Conservation (phyloP, 2,888 invertebrate species). For the Gandaritis pyraliata region DNA sequence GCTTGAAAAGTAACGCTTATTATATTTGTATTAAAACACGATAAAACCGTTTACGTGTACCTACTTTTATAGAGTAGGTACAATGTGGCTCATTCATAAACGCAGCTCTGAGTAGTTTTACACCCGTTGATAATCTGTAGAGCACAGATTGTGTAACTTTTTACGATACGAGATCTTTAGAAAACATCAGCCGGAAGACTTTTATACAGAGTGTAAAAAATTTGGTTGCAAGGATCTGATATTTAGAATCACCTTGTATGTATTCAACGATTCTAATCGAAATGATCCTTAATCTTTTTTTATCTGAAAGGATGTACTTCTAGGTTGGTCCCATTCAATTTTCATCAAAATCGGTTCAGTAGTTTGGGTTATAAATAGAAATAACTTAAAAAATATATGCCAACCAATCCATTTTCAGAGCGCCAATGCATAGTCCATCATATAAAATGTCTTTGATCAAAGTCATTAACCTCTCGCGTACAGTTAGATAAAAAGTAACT, state of each 20-base stretch:
- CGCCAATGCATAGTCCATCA: too few relatives aligned
- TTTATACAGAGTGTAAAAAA: neutral
- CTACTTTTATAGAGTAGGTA: neutral
- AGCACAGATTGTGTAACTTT: neutral
- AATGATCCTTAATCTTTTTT: too few relatives aligned
- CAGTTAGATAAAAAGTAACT: slow-evolving; percentile 4
- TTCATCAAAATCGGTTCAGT: too few relatives aligned
- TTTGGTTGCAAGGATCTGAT: neutral
- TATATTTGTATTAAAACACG: slow-evolving; percentile 23
- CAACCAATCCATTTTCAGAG: too few relatives aligned
- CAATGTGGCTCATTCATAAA: slow-evolving; percentile 21
- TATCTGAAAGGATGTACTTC: too few relatives aligned
- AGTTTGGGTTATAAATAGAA: too few relatives aligned
- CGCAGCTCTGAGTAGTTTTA: slow-evolving; percentile 14
- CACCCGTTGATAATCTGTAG: slow-evolving; percentile 21
- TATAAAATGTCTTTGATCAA: too few relatives aligned
- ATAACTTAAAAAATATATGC: too few relatives aligned
- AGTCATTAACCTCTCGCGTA: neutral
- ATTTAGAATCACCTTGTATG: too few relatives aligned
- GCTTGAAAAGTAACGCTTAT: slow-evolving; percentile 21
- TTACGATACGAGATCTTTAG: slow-evolving; percentile 8
- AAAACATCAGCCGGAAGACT: neutral
- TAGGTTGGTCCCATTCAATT: too few relatives aligned
- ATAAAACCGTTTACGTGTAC: too few relatives aligned
- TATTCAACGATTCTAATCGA: too few relatives aligned